phyloP scores from a whole-genome alignment of 2,113 vertebrate genomes.

The Acanthisitta chloris region DNA sequence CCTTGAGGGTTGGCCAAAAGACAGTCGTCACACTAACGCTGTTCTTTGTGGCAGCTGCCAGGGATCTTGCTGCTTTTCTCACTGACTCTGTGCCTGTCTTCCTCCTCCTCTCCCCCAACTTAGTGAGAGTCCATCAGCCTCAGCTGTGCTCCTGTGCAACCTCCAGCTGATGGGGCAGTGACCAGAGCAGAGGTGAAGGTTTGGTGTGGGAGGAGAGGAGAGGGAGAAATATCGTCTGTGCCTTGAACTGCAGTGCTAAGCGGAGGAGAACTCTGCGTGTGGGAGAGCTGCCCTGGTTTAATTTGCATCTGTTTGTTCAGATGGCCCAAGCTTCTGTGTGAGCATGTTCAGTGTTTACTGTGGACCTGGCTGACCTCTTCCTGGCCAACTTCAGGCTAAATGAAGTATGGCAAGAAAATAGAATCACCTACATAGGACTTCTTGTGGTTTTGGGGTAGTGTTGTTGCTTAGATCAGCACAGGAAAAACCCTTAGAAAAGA shows the following conservation, averaged over 20 bases:
- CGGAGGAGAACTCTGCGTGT: background rate
- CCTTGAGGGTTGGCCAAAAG: background rate
- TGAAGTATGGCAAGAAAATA: background rate
- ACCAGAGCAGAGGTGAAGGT: background rate
- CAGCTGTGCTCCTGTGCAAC: background rate
- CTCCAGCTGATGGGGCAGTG: background rate
- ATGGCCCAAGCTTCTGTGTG: background rate
- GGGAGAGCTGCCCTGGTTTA: background rate
- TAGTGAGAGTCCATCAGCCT: fast-evolving
- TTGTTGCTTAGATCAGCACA: background rate
- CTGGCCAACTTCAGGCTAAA: background rate
- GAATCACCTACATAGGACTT: background rate
- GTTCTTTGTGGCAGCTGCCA: background rate
- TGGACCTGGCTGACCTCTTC: background rate
- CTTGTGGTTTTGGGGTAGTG: background rate
- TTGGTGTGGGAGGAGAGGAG: background rate
- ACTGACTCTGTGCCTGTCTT: background rate
- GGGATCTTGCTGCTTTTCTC: background rate
- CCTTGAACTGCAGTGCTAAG: background rate
- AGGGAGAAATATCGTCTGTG: background rate
- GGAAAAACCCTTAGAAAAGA: background rate
- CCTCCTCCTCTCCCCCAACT: background rate
- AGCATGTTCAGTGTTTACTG: background rate
- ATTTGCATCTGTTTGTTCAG: background rate
- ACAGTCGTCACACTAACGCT: fast-evolving